Evolutionary conservation across 2,888 invertebrate genomes (phyloP).

Genomic region (Formica aserva): DNA sequence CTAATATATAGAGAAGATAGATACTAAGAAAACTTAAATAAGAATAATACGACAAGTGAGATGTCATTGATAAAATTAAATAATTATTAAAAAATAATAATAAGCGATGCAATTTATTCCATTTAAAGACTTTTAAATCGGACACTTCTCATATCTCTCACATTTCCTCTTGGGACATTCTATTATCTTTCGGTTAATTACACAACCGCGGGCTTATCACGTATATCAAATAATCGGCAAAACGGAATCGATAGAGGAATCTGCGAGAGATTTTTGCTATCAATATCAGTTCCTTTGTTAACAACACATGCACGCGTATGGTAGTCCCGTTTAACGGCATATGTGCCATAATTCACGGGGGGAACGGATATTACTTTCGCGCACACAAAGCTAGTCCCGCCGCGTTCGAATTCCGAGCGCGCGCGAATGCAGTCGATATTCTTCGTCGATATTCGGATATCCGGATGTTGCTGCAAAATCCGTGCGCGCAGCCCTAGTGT

Average conservation of each 20-base stretch:
- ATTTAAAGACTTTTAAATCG: background rate
- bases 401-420: slow-evolving; percentile 9
- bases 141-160: background rate
- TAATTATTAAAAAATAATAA: background rate
- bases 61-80: background rate
- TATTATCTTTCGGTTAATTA: background rate
- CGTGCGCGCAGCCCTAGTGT: slow-evolving; percentile 63
- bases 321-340: background rate
- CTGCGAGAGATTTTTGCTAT: background rate
- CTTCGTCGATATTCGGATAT: slow-evolving; percentile 34
- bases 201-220: background rate
- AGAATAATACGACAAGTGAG: background rate
- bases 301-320: background rate
- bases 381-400: background rate
- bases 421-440: slow-evolving; percentile 1
- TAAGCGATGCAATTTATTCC: background rate
- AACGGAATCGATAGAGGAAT: background rate
- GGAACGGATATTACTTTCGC: slow-evolving; percentile 33
- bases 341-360: slow-evolving; percentile 19
- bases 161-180: background rate
- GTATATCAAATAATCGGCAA: background rate
- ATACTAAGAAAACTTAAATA: background rate
- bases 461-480: slow-evolving; percentile 16
- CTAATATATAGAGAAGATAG: background rate
- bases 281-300: background rate